Conservation (phyloP, 2,113 vertebrate genomes). For the Clinocottus analis region DNA sequence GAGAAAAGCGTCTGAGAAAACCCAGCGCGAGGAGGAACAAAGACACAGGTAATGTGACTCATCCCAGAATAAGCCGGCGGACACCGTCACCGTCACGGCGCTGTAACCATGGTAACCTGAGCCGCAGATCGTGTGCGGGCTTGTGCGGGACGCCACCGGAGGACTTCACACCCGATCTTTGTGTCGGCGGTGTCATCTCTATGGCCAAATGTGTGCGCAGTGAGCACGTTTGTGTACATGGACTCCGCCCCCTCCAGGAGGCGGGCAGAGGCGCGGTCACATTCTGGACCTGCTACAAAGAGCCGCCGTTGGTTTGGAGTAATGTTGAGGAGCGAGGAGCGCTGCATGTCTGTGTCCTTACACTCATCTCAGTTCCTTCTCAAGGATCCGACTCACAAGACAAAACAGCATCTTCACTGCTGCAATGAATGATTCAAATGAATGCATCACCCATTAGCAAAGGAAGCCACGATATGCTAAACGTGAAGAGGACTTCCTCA, state of each 20-base stretch:
- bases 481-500: neutral
- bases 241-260: constrained; percentile 3
- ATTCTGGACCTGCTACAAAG: neutral
- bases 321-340: neutral
- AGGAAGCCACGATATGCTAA: neutral
- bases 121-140: constrained; percentile 22
- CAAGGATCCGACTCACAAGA: neutral
- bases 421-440: neutral
- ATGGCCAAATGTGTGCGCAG: neutral
- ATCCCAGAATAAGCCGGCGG: constrained; percentile 32
- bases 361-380: no score
- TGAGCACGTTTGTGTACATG: neutral
- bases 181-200: constrained; percentile 14
- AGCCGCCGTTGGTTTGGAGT: neutral
- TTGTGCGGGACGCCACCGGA: constrained; percentile 17
- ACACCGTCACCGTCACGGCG: constrained; percentile 17
- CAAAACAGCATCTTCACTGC: neutral
- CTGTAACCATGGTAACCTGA: constrained; percentile 56
- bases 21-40: neutral
- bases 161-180: constrained; percentile 31
- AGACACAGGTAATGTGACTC: constrained; percentile 47
- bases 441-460: neutral
- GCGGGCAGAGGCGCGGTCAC: neutral
- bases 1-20: neutral
- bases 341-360: neutral